phyloP scores from a whole-genome alignment of 2,888 invertebrate species.

The Oegoconia quadripuncta region DNA sequence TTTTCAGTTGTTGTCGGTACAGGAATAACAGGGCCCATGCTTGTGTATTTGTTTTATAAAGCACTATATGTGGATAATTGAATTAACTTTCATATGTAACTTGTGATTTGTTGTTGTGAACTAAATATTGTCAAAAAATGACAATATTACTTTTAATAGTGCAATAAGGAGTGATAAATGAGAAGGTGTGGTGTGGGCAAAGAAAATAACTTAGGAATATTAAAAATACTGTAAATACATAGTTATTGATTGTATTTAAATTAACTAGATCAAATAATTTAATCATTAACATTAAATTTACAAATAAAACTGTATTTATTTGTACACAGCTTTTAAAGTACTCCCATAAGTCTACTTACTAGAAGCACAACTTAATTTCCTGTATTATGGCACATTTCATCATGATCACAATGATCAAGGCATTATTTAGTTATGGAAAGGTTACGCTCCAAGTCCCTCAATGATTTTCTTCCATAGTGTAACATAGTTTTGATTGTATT shows the following conservation, averaged over 20 bases:
- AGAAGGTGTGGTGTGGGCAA: no score
- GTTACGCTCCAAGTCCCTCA: slow-evolving; percentile 83
- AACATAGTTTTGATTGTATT: slow-evolving; percentile 84
- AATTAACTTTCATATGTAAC: slow-evolving; percentile 8
- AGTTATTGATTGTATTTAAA: slow-evolving; percentile 1
- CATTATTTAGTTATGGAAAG: slow-evolving; percentile 74
- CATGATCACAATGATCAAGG: no score
- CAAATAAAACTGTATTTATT: not conserved
- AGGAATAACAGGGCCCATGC: slow-evolving; percentile 82
- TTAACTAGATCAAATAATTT: not conserved
- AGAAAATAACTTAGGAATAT: no score
- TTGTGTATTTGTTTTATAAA: slow-evolving; percentile 70
- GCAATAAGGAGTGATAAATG: no score
- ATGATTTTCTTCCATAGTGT: slow-evolving; percentile 83
- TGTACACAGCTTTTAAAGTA: no score
- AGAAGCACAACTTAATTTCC: no score
- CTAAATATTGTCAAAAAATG: not conserved
- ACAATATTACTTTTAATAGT: not conserved
- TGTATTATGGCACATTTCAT: no score
- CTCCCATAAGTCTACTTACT: no score
- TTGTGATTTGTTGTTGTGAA: not conserved
- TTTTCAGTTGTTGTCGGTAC: slow-evolving; percentile 87
- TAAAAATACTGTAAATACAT: no score
- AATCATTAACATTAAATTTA: not conserved
- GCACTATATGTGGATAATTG: slow-evolving; percentile 48